A percentile compares a stretch with the other conserved stretches of the same genome.
Evolutionary conservation across 2,797 vertebrate genomes (phyloP).

Genomic region (Bradypodion pumilum): DNA sequence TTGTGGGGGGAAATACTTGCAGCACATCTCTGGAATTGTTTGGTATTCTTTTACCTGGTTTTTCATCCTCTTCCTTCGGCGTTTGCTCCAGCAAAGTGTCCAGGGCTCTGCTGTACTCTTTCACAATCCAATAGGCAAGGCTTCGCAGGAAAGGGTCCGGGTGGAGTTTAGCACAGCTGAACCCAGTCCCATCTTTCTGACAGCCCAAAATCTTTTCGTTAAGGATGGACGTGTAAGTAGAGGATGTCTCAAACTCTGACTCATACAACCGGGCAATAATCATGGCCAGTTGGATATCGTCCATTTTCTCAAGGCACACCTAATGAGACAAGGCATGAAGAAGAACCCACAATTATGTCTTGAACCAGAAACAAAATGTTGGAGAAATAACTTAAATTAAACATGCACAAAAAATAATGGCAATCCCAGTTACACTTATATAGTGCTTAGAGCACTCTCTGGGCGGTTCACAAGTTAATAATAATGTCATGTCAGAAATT

Average conservation of each 20-base stretch:
- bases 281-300: conserved; percentile 97
- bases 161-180: conserved; percentile 87
- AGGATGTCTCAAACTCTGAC: conserved; percentile 93
- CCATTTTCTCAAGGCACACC: conserved; percentile 99
- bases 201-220: conserved; percentile 93
- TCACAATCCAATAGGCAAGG: conserved; percentile 97
- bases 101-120: conserved; percentile 91
- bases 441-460: no score
- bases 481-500: no score
- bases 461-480: no score
- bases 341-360: no score
- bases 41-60: conserved; percentile 79
- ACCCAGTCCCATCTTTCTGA: conserved; percentile 84
- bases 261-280: conserved; percentile 95
- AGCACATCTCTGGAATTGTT: not conserved
- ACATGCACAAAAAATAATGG: no score
- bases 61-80: conserved; percentile 92
- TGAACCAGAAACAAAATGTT: no score
- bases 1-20: no score
- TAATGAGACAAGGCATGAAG: conserved; percentile 48
- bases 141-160: conserved; percentile 96
- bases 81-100: conserved; percentile 94
- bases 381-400: no score
- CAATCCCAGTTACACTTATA: no score
- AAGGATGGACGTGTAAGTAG: conserved; percentile 92